phyloP scores from a whole-genome alignment of 2,113 vertebrate genomes.

The Anser brachyrhynchus region DNA sequence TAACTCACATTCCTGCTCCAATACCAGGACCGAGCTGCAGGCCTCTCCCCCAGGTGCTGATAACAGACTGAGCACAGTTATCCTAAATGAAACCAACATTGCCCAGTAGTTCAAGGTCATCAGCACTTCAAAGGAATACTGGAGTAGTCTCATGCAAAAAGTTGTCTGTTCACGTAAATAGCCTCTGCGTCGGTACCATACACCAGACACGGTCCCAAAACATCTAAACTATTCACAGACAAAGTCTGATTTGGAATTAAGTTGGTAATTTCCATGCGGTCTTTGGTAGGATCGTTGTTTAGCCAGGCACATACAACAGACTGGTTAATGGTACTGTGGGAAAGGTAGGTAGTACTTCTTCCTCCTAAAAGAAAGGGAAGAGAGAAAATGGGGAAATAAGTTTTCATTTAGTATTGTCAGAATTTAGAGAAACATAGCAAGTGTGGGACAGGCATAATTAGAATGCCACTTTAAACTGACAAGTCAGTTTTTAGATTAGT shows the following conservation, averaged over 20 bases:
- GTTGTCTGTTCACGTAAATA: slow-evolving; percentile 90
- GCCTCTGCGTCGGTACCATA: slow-evolving; percentile 96
- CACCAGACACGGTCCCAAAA: slow-evolving; percentile 92
- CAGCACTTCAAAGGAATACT: background rate
- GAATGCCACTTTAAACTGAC: background rate
- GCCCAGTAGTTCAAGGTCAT: background rate
- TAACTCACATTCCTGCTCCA: background rate
- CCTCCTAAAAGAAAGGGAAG: slow-evolving; percentile 78
- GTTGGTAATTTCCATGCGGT: slow-evolving; percentile 91
- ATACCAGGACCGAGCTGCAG: background rate
- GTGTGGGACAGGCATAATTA: background rate
- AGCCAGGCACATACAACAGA: slow-evolving; percentile 90
- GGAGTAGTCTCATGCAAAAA: slow-evolving; percentile 72
- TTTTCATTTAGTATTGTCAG: background rate
- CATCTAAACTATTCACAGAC: slow-evolving; percentile 93
- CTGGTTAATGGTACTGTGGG: slow-evolving; percentile 82
- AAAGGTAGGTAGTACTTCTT: slow-evolving; percentile 84
- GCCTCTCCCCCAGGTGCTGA: background rate
- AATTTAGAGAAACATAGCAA: background rate
- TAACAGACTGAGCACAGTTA: background rate
- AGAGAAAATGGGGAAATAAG: background rate
- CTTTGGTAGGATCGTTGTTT: slow-evolving; percentile 89
- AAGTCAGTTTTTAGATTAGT: background rate
- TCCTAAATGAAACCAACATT: background rate
- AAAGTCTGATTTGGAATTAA: slow-evolving; percentile 90